Conservation (phyloP, 2,797 vertebrate genomes). For the Prionace glauca region DNA sequence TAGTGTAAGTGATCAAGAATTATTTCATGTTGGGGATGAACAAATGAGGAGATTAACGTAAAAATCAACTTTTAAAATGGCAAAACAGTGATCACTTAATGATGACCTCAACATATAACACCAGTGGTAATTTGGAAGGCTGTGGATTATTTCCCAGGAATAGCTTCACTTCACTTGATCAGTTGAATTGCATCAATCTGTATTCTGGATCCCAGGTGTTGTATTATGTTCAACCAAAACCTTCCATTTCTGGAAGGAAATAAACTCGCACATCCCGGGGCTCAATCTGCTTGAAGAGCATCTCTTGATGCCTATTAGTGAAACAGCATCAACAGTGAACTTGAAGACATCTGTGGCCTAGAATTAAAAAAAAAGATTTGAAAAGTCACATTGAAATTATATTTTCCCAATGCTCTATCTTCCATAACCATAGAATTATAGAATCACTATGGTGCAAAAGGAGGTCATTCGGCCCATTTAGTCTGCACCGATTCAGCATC, state of each 20-base stretch:
- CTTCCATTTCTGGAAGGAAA: background rate
- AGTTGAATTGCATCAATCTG: background rate
- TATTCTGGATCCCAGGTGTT: background rate
- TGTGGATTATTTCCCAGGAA: background rate
- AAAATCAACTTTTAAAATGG: background rate
- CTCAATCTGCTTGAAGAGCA: background rate
- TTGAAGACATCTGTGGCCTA: background rate
- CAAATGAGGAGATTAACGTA: background rate
- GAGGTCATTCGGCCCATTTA: too few relatives aligned
- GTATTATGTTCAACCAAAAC: background rate
- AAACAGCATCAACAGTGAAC: background rate
- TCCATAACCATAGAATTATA: background rate
- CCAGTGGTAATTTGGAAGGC: background rate
- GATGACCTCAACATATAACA: background rate
- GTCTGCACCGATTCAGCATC: too few relatives aligned
- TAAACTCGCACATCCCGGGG: background rate
- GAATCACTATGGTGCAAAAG: too few relatives aligned
- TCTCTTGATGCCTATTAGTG: background rate
- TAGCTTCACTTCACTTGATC: background rate
- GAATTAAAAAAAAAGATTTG: background rate
- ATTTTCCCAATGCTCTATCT: background rate
- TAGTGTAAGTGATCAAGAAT: background rate
- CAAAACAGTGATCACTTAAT: background rate
- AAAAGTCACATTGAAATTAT: background rate
- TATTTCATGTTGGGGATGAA: background rate